phyloP scores from a whole-genome alignment of 2,888 invertebrate genomes.

The Lampropteryx suffumata region DNA sequence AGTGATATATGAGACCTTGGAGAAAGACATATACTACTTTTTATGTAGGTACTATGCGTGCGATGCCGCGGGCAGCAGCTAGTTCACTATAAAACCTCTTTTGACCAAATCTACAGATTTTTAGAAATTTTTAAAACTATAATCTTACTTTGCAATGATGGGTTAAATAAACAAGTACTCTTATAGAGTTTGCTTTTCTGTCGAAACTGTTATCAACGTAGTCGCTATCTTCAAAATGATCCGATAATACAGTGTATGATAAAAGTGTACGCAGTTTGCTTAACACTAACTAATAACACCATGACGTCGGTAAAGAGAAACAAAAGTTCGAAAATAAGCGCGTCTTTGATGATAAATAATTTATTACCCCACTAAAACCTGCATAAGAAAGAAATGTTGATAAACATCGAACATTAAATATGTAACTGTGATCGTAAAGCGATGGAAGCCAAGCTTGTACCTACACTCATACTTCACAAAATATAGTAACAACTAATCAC shows the following conservation, averaged over 20 bases:
- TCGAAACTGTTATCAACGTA: conserved; percentile 58
- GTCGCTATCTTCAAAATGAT: conserved; percentile 48
- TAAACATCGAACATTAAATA: conserved; percentile 83
- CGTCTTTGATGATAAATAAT: conserved; percentile 81
- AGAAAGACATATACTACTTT: no score
- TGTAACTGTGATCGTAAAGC: conserved; percentile 81
- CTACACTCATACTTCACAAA: conserved; percentile 65
- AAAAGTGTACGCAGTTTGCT: conserved; percentile 55
- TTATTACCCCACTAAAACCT: conserved; percentile 79
- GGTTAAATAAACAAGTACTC: conserved; percentile 25
- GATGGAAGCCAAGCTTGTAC: conserved; percentile 74
- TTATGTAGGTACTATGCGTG: no score
- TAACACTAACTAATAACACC: conserved; percentile 58
- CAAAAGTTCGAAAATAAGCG: conserved; percentile 79
- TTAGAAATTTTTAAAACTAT: conserved; percentile 5
- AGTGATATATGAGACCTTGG: no score
- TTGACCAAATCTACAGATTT: no score
- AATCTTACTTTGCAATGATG: no score
- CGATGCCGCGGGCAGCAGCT: no score
- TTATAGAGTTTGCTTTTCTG: conserved; percentile 55
- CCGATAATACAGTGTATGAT: conserved; percentile 37
- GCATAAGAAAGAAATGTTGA: conserved; percentile 83
- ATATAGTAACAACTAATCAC: conserved; percentile 33
- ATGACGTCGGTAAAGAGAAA: conserved; percentile 69
- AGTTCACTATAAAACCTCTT: no score